Evolutionary conservation across 2,113 vertebrate species (phyloP).

Genomic region (Corvus hawaiiensis): DNA sequence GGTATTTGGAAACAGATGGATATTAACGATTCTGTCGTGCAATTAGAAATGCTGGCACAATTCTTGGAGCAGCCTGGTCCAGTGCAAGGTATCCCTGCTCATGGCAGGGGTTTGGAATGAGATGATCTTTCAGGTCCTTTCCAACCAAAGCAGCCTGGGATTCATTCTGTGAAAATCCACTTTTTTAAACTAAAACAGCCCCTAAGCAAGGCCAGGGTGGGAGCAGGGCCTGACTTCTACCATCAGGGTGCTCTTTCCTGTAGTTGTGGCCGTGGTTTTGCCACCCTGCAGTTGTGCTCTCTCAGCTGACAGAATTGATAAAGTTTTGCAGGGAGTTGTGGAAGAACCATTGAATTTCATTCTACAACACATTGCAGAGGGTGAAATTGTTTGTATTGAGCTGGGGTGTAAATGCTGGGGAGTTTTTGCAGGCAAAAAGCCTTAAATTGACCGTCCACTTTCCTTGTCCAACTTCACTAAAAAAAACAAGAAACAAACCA

Average conservation of each 20-base stretch:
- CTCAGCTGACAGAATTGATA: neutral
- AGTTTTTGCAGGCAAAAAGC: neutral
- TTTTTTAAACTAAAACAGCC: neutral
- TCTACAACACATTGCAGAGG: neutral
- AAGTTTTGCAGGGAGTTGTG: neutral
- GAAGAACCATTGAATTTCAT: rapidly evolving
- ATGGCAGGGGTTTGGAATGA: neutral
- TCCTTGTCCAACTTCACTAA: neutral
- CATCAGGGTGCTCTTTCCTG: neutral
- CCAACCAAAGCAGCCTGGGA: neutral
- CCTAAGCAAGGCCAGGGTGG: neutral
- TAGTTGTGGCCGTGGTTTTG: neutral
- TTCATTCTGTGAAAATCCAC: neutral
- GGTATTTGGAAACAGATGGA: neutral
- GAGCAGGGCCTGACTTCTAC: neutral
- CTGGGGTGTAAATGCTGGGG: neutral
- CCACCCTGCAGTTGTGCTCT: neutral
- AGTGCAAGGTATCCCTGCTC: neutral
- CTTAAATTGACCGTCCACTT: neutral
- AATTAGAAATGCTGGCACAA: neutral
- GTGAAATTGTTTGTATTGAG: neutral
- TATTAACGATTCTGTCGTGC: neutral
- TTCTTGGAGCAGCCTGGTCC: neutral
- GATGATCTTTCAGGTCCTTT: neutral
- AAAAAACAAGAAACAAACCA: neutral